Conservation (phyloP, 2,797 vertebrate genomes). For the Rallus crepitans region DNA sequence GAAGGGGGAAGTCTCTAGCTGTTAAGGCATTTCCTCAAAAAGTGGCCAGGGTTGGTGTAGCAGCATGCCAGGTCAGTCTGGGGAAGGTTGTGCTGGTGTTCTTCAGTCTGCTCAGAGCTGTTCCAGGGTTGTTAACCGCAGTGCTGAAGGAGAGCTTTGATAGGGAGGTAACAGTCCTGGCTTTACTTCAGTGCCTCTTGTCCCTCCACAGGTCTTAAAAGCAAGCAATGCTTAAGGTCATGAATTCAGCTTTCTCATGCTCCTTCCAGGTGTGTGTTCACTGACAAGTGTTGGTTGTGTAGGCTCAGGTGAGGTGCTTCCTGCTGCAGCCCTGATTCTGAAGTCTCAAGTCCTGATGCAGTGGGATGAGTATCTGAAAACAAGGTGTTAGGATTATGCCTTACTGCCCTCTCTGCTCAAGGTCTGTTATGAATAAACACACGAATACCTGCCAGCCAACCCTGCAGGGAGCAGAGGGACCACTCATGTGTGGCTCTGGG, state of each 20-base stretch:
- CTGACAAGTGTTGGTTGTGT: not conserved
- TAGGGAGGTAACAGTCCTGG: not conserved
- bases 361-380: not conserved
- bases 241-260: not conserved
- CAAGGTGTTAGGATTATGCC: not conserved
- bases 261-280: not conserved
- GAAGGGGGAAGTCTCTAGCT: not conserved
- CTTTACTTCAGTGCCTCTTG: not conserved
- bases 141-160: not conserved
- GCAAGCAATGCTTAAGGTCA: not conserved
- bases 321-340: not conserved
- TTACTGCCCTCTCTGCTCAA: not conserved
- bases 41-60: not conserved
- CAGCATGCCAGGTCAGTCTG: not conserved
- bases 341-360: not conserved
- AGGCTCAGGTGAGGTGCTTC: not conserved
- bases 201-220: not conserved
- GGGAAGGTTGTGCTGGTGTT: not conserved
- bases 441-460: not conserved
- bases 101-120: not conserved
- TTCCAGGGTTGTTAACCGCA: not conserved
- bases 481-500: not conserved
- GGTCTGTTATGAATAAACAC: not conserved
- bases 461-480: not conserved
- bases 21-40: not conserved